Evolutionary conservation across 2,797 vertebrate species (phyloP).

Genomic region (Enteromius viviparus): DNA sequence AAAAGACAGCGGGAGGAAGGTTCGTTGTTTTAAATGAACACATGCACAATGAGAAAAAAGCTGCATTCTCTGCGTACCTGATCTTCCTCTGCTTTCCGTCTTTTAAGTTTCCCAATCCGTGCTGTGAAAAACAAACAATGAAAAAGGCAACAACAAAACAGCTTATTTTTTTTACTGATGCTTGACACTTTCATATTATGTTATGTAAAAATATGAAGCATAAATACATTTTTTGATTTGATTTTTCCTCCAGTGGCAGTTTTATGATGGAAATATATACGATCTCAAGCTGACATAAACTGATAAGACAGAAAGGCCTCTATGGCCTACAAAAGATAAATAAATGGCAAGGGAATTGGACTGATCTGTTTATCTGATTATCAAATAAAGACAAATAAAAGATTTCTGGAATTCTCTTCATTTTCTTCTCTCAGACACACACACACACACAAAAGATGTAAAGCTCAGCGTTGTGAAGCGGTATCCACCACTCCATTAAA

Average conservation of each 20-base stretch:
- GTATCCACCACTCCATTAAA: slow-evolving; percentile 67
- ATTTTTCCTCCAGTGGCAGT: slow-evolving; percentile 19
- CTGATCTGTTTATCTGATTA: slow-evolving; percentile 34
- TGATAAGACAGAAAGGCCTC: slow-evolving; percentile 38
- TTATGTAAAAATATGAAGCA: slow-evolving; percentile 23
- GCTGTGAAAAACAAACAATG: slow-evolving; percentile 73
- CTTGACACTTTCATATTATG: neutral
- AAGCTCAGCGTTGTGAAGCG: slow-evolving; percentile 74
- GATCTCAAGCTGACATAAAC: slow-evolving; percentile 10
- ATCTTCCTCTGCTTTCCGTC: slow-evolving; percentile 93
- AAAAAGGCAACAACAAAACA: neutral
- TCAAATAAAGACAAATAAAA: slow-evolving; percentile 29
- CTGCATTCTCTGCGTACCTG: slow-evolving; percentile 81
- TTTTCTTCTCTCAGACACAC: neutral
- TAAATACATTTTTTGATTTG: slow-evolving; percentile 17
- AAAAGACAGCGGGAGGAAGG: neutral
- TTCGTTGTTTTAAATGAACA: neutral
- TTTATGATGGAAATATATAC: slow-evolving; percentile 31
- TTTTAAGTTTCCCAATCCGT: slow-evolving; percentile 97
- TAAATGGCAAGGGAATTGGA: slow-evolving; percentile 35
- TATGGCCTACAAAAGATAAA: slow-evolving; percentile 19
- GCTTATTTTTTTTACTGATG: neutral
- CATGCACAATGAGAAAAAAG: neutral
- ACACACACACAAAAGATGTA: neutral
- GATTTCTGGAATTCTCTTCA: slow-evolving; percentile 1